Conservation (phyloP, 2,797 vertebrate genomes). For the Notolepis coatsorum region DNA sequence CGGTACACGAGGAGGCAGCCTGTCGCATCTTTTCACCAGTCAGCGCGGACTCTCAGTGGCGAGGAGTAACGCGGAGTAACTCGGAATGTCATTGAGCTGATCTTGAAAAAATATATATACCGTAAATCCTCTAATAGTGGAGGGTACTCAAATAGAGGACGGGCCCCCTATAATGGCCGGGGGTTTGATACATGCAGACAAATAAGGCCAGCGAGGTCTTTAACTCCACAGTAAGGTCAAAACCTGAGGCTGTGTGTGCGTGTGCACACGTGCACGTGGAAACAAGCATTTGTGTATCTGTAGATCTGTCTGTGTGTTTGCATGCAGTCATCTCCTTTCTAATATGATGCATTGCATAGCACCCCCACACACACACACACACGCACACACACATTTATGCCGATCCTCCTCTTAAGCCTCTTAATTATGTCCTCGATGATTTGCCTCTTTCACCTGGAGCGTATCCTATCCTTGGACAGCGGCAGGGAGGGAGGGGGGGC, state of each 20-base stretch:
- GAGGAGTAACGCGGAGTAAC: too few species aligned
- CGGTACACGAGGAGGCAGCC: too few species aligned
- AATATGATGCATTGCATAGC: conserved; percentile 58
- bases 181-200: conserved; percentile 68
- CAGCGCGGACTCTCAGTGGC: too few species aligned
- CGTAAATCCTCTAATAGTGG: too few species aligned
- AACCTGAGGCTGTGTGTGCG: conserved; percentile 60
- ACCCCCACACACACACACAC: not conserved
- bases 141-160: too few species aligned
- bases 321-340: conserved; percentile 40
- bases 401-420: conserved; percentile 74
- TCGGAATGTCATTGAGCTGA: too few species aligned
- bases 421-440: conserved; percentile 87
- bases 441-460: conserved; percentile 80
- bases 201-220: conserved; percentile 77
- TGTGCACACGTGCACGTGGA: conserved; percentile 61
- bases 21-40: too few species aligned
- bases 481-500: not conserved
- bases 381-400: conserved; percentile 17
- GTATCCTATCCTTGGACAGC: conserved; percentile 78
- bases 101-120: too few species aligned
- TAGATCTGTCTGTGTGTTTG: conserved; percentile 54
- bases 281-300: conserved; percentile 67
- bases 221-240: conserved; percentile 81
- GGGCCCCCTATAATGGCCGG: too few species aligned